Conservation (phyloP, 1,140 invertebrate genomes). For the Sweltsa coloradensis region DNA sequence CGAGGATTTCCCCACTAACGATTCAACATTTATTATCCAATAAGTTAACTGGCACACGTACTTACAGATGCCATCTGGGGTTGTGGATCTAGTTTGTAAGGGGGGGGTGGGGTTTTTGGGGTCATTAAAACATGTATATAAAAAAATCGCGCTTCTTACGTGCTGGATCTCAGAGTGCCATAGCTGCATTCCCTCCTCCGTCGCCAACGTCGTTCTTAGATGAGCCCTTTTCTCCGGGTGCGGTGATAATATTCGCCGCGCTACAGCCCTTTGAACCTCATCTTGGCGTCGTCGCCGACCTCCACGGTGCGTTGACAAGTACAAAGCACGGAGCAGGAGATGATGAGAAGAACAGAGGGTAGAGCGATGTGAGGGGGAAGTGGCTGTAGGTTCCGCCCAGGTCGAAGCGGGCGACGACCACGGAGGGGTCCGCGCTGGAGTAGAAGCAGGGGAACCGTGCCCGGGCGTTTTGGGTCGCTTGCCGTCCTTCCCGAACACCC, state of each 20-base stretch:
- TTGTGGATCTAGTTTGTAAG: no score
- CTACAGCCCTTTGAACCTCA: constrained; percentile 72
- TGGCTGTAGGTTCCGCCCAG: constrained; percentile 62
- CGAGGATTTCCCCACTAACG: no score
- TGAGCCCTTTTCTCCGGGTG: constrained; percentile 26
- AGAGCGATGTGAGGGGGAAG: constrained; percentile 67
- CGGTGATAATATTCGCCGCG: constrained; percentile 24
- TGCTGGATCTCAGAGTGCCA: constrained; percentile 87
- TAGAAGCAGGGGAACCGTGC: constrained; percentile 65
- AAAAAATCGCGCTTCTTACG: no score
- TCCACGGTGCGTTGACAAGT: constrained; percentile 71
- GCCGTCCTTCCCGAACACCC: constrained; percentile 67
- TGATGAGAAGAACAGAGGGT: constrained; percentile 65
- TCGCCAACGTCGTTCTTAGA: constrained; percentile 30
- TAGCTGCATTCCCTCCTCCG: constrained; percentile 35
- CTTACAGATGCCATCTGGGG: no score
- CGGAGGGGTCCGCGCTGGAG: constrained; percentile 49
- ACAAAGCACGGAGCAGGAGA: constrained; percentile 75
- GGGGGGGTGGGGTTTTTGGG: no score
- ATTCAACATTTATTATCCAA: no score
- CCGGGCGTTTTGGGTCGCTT: constrained; percentile 36
- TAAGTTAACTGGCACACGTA: no score
- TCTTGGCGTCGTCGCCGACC: constrained; percentile 77
- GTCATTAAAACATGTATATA: no score
- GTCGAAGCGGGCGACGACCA: constrained; percentile 71